phyloP scores from a whole-genome alignment of 2,797 vertebrate species.

The Spea hammondii region DNA sequence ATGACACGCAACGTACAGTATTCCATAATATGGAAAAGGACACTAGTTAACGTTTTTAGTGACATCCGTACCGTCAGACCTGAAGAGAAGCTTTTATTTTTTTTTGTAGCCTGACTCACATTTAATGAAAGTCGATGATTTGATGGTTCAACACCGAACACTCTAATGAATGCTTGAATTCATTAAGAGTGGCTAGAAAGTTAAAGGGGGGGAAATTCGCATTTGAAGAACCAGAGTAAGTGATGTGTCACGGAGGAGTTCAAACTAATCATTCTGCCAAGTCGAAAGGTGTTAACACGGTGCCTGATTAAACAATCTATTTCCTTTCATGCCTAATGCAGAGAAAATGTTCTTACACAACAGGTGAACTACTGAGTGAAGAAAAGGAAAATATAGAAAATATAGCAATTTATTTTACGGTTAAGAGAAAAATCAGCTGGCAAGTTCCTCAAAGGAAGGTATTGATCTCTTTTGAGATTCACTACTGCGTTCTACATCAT shows the following conservation, averaged over 20 bases:
- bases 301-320: conserved; percentile 21
- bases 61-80: neutral
- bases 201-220: neutral
- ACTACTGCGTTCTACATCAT: no score
- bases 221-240: conserved; percentile 14
- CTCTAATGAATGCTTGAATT: conserved; percentile 27
- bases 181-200: conserved; percentile 1
- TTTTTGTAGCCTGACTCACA: neutral
- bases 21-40: neutral
- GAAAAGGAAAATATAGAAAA: no score
- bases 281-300: conserved; percentile 10
- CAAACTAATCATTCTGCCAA: conserved; percentile 22
- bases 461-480: no score
- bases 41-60: neutral
- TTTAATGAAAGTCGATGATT: conserved; percentile 15
- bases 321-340: neutral
- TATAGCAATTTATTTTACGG: no score
- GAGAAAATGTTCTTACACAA: neutral
- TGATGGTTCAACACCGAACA: conserved; percentile 23
- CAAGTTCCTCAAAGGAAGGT: no score
- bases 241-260: conserved; percentile 18
- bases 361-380: neutral
- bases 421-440: no score
- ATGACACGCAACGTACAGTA: no score
- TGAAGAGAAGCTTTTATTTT: neutral